These are phyloP conservation scores for Poecile montanus DNA, from an alignment of 2,797 vertebrate species.

Conservation along the genomic window DNA sequence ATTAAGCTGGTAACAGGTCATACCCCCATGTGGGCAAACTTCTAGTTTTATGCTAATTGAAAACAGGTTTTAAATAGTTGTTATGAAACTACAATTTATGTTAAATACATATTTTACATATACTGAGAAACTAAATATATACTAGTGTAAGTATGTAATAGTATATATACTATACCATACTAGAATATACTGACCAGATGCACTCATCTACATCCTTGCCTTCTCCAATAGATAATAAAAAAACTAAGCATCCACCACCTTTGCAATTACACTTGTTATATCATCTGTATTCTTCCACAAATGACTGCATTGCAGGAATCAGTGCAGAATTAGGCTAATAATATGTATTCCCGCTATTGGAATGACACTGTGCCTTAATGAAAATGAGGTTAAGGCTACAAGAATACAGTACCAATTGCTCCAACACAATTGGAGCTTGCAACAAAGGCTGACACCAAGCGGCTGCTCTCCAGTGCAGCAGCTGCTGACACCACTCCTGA, in stretches of 20 bases:
- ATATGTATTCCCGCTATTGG: not conserved
- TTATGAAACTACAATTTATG: not conserved
- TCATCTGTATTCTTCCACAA: not conserved
- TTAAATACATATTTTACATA: not conserved
- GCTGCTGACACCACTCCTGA: fast-evolving
- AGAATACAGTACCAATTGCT: not conserved
- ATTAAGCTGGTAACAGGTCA: not conserved
- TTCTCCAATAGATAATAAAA: not conserved
- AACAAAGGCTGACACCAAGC: conserved; percentile 62
- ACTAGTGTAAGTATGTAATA: too few species aligned
- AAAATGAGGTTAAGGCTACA: not conserved
- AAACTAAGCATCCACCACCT: not conserved
- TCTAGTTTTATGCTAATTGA: not conserved
- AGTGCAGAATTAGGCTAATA: not conserved
- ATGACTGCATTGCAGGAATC: not conserved
- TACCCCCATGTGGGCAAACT: not conserved
- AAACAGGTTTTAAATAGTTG: not conserved
- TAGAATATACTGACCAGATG: not conserved
- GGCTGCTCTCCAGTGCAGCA: conserved; percentile 23
- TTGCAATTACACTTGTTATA: not conserved
- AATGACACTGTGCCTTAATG: not conserved
- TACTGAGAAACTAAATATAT: not conserved
- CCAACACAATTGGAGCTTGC: not conserved
- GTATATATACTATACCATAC: too few species aligned
- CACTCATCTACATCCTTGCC: not conserved